A percentile compares a stretch with the other conserved stretches of the same genome.
Conservation (phyloP, 1,140 invertebrate genomes). For the Phthorimaea operculella region DNA sequence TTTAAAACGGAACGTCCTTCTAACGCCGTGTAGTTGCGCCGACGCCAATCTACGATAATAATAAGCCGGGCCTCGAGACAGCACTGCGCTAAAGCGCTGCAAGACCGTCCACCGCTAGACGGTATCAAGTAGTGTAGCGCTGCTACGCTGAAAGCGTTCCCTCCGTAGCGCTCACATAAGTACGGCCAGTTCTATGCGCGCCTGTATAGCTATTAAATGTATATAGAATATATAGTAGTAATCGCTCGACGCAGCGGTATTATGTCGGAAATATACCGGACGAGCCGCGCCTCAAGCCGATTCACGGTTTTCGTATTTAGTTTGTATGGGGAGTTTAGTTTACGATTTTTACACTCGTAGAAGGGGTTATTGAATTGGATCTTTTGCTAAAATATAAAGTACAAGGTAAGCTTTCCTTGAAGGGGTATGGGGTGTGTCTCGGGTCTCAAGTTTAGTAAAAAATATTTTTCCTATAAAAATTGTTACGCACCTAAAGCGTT, state of each 20-base stretch:
- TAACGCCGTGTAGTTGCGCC: slow-evolving; percentile 68
- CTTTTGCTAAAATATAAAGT: slow-evolving; percentile 57
- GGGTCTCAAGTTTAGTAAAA: slow-evolving; percentile 31
- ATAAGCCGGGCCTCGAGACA: slow-evolving; percentile 57
- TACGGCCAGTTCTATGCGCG: slow-evolving; percentile 68
- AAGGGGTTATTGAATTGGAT: slow-evolving; percentile 48
- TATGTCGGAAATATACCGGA: slow-evolving; percentile 68
- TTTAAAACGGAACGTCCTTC: slow-evolving; percentile 69
- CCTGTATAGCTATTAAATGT: slow-evolving; percentile 69
- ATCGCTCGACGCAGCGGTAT: slow-evolving; percentile 69
- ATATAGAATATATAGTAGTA: slow-evolving; percentile 69
- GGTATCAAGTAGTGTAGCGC: slow-evolving; percentile 32
- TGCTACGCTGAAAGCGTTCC: slow-evolving; percentile 34
- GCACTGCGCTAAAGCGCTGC: slow-evolving; percentile 45
- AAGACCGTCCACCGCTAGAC: slow-evolving; percentile 28
- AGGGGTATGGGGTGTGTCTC: slow-evolving; percentile 48
- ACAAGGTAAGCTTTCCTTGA: slow-evolving; percentile 52
- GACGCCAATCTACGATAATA: slow-evolving; percentile 69
- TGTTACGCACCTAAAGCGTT: background rate
- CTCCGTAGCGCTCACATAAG: slow-evolving; percentile 64
- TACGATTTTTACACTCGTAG: slow-evolving; percentile 56
- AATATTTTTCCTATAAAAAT: slow-evolving; percentile 8
- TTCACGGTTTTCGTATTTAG: slow-evolving; percentile 59
- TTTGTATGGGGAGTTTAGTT: slow-evolving; percentile 65
- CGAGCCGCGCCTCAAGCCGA: slow-evolving; percentile 58